These are phyloP conservation scores for Cephus spinipes DNA, from an alignment of 2,888 invertebrate genomes.

Conservation along the genomic window DNA sequence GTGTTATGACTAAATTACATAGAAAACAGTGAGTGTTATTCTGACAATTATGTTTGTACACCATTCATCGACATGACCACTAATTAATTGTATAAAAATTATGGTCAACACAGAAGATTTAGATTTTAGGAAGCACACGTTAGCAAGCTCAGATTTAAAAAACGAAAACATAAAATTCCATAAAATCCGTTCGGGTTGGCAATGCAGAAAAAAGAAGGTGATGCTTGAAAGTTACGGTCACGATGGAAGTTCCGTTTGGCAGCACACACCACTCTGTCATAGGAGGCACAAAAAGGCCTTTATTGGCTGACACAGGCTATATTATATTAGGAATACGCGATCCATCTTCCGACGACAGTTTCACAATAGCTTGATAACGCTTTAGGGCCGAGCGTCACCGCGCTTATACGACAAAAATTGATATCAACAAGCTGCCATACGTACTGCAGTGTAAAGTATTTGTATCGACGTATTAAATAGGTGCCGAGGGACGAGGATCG, in stretches of 20 bases:
- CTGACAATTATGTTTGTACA: background rate
- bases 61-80: background rate
- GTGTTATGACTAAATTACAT: background rate
- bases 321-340: conserved; percentile 58
- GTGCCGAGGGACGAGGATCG: conserved; percentile 9
- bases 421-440: conserved; percentile 9
- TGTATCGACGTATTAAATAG: conserved; percentile 1
- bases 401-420: conserved; percentile 13
- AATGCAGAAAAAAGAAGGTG: background rate
- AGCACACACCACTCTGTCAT: conserved; percentile 51
- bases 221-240: background rate
- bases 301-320: conserved; percentile 58
- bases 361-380: conserved; percentile 21
- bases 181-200: background rate
- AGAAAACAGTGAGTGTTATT: background rate
- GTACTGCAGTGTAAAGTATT: conserved; percentile 2
- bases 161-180: background rate
- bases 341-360: conserved; percentile 58
- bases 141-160: background rate
- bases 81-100: background rate
- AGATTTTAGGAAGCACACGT: background rate
- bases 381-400: conserved; percentile 3
- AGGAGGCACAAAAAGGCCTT: conserved; percentile 57
- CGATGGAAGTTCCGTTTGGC: background rate
- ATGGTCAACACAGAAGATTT: background rate